Evolutionary conservation across 1,140 invertebrate species (phyloP).

Genomic region (Thaumatotibia leucotreta): DNA sequence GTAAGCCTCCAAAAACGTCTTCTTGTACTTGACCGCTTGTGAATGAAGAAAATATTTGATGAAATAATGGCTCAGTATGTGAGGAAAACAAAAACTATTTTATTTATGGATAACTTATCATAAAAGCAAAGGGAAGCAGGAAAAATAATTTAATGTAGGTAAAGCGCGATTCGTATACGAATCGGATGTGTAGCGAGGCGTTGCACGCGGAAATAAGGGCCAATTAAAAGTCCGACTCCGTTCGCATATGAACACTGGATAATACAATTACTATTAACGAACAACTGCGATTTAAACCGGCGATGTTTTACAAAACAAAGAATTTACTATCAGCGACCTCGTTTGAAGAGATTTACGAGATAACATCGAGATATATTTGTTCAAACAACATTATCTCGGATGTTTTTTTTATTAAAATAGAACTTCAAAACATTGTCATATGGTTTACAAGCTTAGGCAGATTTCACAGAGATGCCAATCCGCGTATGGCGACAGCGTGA

Average conservation of each 20-base stretch:
- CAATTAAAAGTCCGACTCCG: conserved; percentile 10
- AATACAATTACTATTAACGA: background rate
- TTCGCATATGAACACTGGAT: background rate
- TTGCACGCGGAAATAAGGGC: conserved; percentile 4
- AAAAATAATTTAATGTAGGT: conserved; percentile 5
- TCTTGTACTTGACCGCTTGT: background rate
- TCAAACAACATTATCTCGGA: conserved; percentile 3
- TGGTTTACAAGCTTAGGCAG: background rate
- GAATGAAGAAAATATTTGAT: background rate
- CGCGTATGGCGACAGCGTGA: too few relatives aligned
- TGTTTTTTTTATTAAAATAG: background rate
- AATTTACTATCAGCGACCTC: background rate
- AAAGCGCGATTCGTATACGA: conserved; percentile 2
- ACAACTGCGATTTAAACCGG: background rate
- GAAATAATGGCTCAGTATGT: background rate
- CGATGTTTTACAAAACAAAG: background rate
- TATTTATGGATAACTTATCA: background rate
- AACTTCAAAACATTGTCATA: conserved; percentile 3
- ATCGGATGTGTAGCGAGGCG: conserved; percentile 8
- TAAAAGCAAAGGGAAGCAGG: conserved; percentile 5
- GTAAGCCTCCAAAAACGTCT: too few relatives aligned
- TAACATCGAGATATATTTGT: conserved; percentile 1
- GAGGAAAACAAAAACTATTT: background rate
- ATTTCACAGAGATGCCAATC: too few relatives aligned
- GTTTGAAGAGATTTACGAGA: conserved; percentile 1